Base-by-base conservation (phyloP, 1,140 invertebrate genomes). In the Dendroctonus ponderosae region DNA sequence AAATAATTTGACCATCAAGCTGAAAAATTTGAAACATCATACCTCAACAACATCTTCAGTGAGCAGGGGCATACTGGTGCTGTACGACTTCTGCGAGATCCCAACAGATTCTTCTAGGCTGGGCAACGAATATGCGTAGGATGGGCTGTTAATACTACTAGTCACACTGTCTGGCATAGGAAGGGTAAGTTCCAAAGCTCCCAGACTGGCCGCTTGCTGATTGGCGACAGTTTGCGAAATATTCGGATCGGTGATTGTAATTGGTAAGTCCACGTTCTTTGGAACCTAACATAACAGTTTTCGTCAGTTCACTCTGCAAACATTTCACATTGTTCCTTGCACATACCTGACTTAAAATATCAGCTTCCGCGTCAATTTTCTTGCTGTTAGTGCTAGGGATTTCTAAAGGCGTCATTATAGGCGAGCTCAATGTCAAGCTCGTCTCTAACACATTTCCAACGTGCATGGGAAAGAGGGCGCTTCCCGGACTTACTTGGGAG, bases 341-440 rank as follows among this genome's bases (percentile, higher is more conserved):
- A 60, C 44, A 15, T 8, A 82, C 79, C 42, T 79, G 79, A 11
- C 79, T 71, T 9, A 81, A 75, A 40, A 78, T 75, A 69, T 81
- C 77, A 6, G 70, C 72, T 56, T 72, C 71, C 11, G 72, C 71
- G 40, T 74, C 75, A 4, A 79, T 74, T 50, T 82, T 81, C 11
- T 82, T 78, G 39, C 77, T 82, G 8, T 82, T 80, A 62, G 82
- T 85, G 26, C 83, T 85, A 0, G 89, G 89, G 5, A 87, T 82
- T 75, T 91, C 90, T 8, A 90, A 76, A 0, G 89, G 87, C 0
- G 89, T 89, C 90, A 91, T 91, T 7, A 91, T 91, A 0, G 90
- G 89, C 74, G 89, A 88, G 76, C 89, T 88, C 8, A 91, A 79
- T 2, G 89, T 86, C 40, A 85, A 71, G 48, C 88, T 91, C 0